Conservation (phyloP, 2,113 vertebrate species). For the Odobenus rosmarus region DNA sequence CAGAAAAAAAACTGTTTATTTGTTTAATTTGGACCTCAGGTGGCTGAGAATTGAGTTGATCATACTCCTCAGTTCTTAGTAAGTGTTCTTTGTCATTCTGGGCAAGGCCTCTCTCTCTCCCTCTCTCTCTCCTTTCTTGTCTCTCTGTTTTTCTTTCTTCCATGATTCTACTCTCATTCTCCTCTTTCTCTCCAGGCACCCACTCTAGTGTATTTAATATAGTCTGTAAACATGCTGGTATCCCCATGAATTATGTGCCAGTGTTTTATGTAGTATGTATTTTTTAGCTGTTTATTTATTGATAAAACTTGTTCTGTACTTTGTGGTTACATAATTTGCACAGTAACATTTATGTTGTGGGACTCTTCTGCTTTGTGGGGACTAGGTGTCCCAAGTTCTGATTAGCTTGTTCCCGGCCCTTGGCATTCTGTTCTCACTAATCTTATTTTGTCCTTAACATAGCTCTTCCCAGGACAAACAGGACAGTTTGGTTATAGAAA, state of each 20-base stretch:
- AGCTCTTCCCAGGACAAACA: not conserved
- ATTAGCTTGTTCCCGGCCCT: not conserved
- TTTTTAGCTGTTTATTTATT: conserved; percentile 28
- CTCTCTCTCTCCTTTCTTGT: too few relatives aligned
- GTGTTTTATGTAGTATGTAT: not conserved
- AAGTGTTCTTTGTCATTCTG: conserved; percentile 3
- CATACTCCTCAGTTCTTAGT: not conserved
- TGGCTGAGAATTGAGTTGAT: conserved; percentile 33
- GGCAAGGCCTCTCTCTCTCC: not conserved
- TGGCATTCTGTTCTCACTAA: conserved; percentile 34
- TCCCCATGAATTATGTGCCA: not conserved
- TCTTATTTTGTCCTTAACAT: conserved; percentile 19
- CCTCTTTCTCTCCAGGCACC: not conserved
- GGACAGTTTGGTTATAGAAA: conserved; percentile 28
- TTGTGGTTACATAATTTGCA: not conserved
- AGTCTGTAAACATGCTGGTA: not conserved
- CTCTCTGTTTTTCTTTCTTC: not conserved
- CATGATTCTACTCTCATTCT: not conserved
- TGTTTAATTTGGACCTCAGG: not conserved
- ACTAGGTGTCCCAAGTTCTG: not conserved
- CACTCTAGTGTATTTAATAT: not conserved
- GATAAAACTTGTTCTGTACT: conserved; percentile 1
- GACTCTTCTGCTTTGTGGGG: not conserved
- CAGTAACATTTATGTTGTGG: not conserved
- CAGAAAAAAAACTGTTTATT: not conserved